Percentiles rank a stretch among this genome's conserved stretches.
phyloP scores from a whole-genome alignment of 2,888 invertebrate genomes.

The Mesopsocus fuscifrons region DNA sequence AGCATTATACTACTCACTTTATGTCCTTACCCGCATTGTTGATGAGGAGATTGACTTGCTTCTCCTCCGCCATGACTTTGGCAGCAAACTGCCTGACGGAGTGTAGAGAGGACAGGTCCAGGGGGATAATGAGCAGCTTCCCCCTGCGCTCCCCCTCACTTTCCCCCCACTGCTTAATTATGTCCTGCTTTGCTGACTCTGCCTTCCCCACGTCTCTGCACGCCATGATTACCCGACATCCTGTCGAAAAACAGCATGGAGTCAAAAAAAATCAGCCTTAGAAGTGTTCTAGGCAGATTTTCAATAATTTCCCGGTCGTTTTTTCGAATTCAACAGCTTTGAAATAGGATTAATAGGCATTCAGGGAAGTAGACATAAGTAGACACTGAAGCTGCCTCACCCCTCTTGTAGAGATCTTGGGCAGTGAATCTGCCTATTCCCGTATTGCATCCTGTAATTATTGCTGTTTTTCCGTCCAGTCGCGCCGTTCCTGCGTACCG shows the following conservation, averaged over 20 bases:
- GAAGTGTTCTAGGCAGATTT: too few relatives aligned
- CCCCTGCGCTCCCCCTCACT: conserved; percentile 28
- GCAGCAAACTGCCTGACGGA: conserved; percentile 26
- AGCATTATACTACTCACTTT: too few relatives aligned
- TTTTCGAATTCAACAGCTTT: too few relatives aligned
- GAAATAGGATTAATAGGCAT: too few relatives aligned
- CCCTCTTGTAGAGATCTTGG: conserved; percentile 20
- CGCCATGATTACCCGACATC: conserved; percentile 36
- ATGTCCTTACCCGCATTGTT: conserved; percentile 24
- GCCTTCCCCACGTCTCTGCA: conserved; percentile 34
- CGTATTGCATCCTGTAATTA: conserved; percentile 26
- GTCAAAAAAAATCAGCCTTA: too few relatives aligned
- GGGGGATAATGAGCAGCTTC: too few relatives aligned
- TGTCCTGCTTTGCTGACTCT: conserved; percentile 30
- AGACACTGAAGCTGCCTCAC: too few relatives aligned
- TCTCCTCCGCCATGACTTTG: conserved; percentile 21
- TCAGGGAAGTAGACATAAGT: too few relatives aligned
- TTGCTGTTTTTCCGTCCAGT: conserved; percentile 26
- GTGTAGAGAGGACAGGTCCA: conserved; percentile 26
- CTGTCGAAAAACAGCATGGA: conserved; percentile 22
- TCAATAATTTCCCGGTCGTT: too few relatives aligned
- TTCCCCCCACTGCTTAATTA: conserved; percentile 26
- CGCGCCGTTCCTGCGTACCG: conserved; percentile 14
- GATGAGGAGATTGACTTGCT: conserved; percentile 20
- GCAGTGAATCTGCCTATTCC: conserved; percentile 22